These are phyloP conservation scores for Drosophila elegans DNA, from an alignment of 1,140 invertebrate species.

Conservation along the genomic window DNA sequence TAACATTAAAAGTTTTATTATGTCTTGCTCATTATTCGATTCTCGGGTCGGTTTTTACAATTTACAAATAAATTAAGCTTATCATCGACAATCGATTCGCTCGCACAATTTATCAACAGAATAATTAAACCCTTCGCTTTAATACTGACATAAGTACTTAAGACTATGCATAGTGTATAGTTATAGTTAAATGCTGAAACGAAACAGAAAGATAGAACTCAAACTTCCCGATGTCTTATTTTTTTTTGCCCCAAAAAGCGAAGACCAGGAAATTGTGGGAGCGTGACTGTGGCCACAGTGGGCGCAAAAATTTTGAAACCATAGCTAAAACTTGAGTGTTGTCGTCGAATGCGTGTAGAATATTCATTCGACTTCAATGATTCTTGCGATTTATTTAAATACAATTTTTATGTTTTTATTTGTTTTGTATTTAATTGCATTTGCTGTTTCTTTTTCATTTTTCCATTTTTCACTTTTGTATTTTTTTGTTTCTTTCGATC, in stretches of 20 bases:
- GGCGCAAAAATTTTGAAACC: constrained; percentile 66
- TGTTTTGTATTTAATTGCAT: constrained; percentile 84
- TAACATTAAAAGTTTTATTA: constrained; percentile 71
- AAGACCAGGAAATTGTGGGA: constrained; percentile 7
- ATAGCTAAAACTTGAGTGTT: constrained; percentile 62
- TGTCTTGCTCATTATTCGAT: constrained; percentile 43
- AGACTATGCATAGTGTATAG: constrained; percentile 44
- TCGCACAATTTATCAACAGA: constrained; percentile 47
- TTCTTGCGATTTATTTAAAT: constrained; percentile 49
- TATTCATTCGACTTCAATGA: constrained; percentile 20
- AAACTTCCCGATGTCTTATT: constrained; percentile 62
- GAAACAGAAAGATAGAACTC: constrained; percentile 53
- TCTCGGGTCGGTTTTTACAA: constrained; percentile 59
- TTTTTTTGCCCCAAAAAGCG: constrained; percentile 1
- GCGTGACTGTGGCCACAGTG: constrained; percentile 25
- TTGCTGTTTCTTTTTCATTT: constrained; percentile 61
- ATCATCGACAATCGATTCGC: constrained; percentile 37
- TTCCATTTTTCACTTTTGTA: constrained; percentile 48
- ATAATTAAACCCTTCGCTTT: constrained; percentile 43
- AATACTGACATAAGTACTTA: constrained; percentile 77
- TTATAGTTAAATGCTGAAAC: constrained; percentile 66
- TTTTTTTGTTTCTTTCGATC: constrained; percentile 74
- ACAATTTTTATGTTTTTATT: constrained; percentile 60
- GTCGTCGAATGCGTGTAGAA: constrained; percentile 23
- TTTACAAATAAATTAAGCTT: constrained; percentile 70